A percentile compares a stretch with the other conserved stretches of the same genome.
These are phyloP conservation scores for Phaenicophaeus curvirostris DNA, from an alignment of 2,797 vertebrate genomes.

Conservation along the genomic window DNA sequence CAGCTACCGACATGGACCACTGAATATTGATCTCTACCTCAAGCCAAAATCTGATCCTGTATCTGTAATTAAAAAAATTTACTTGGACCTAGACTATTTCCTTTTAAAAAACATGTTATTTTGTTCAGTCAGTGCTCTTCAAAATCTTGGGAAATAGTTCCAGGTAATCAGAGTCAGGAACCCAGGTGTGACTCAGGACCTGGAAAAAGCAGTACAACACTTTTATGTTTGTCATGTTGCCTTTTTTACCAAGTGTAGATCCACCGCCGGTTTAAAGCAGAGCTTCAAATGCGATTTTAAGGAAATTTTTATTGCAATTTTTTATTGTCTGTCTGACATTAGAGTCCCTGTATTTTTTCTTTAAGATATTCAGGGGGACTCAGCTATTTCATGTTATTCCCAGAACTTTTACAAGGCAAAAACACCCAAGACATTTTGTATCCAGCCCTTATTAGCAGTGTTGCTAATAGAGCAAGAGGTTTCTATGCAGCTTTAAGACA, in stretches of 20 bases:
- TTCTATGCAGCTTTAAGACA: neutral
- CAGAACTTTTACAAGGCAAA: neutral
- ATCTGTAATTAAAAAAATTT: neutral
- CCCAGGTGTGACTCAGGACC: rapidly evolving
- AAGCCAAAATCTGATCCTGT: neutral
- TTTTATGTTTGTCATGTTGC: neutral
- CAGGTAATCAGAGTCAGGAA: neutral
- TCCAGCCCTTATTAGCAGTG: neutral
- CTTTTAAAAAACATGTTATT: neutral
- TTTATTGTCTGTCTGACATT: neutral
- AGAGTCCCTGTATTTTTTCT: neutral
- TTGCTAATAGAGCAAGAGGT: neutral
- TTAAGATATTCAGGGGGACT: neutral
- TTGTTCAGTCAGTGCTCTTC: neutral
- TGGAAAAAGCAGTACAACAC: neutral
- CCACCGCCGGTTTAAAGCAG: neutral
- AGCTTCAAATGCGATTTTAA: neutral
- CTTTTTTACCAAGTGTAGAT: neutral
- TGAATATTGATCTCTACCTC: neutral
- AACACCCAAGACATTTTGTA: neutral
- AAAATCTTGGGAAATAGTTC: neutral
- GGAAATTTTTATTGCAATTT: neutral
- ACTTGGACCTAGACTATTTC: neutral
- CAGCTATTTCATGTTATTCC: neutral
- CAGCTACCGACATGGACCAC: rapidly evolving